Percentiles rank a stretch among this genome's conserved stretches.
Conservation (phyloP, 2,113 vertebrate species). For the Amia ocellicauda region DNA sequence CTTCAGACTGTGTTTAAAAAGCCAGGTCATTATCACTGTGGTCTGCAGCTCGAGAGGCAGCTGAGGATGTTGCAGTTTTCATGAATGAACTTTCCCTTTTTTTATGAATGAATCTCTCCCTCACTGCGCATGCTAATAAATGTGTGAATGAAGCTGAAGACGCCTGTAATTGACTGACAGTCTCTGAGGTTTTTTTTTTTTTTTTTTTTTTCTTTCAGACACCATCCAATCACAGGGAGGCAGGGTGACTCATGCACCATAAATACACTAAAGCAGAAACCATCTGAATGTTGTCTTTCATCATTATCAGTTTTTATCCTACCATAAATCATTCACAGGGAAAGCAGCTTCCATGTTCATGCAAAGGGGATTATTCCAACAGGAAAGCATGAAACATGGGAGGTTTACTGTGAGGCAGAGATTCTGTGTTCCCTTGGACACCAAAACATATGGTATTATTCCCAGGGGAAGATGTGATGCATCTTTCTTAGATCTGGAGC, state of each 20-base stretch:
- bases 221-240: constrained; percentile 69
- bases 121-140: constrained; percentile 70
- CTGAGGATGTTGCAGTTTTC: constrained; percentile 61
- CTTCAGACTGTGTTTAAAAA: constrained; percentile 16
- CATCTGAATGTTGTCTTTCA: constrained; percentile 41
- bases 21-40: constrained; percentile 12
- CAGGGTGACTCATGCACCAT: constrained; percentile 78
- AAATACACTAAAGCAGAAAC: constrained; percentile 60
- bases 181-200: constrained; percentile 57
- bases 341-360: constrained; percentile 7
- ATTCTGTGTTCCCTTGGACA: constrained; percentile 20
- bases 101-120: constrained; percentile 72
- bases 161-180: constrained; percentile 74
- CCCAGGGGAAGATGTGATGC: constrained; percentile 34
- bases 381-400: not conserved
- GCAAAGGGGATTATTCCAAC: constrained; percentile 3
- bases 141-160: constrained; percentile 81
- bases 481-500: constrained; percentile 44
- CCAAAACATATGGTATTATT: constrained; percentile 35
- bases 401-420: not conserved
- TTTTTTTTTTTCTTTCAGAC: constrained; percentile 38
- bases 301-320: constrained; percentile 19
- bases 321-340: constrained; percentile 5
- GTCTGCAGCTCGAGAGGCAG: constrained; percentile 10
- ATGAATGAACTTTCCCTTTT: constrained; percentile 84